Conservation (phyloP, 2,888 invertebrate species). For the Caenorhabditis uteleia region DNA sequence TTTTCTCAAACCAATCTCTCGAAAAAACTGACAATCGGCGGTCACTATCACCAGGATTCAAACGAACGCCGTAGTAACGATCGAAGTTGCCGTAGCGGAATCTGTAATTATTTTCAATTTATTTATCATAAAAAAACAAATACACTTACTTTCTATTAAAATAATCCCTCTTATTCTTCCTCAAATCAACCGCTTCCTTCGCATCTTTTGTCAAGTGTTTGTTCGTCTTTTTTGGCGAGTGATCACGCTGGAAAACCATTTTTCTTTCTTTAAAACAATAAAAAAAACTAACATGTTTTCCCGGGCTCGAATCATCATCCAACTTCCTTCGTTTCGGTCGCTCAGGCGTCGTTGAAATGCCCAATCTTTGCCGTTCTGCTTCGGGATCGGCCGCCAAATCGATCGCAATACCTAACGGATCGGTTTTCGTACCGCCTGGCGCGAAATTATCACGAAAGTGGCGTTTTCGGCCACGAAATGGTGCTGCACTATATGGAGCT, state of each 20-base stretch:
- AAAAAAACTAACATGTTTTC: not conserved
- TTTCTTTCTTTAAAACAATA: not conserved
- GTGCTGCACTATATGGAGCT: too few species aligned
- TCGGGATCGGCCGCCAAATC: slow-evolving; percentile 15
- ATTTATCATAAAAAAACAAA: not conserved
- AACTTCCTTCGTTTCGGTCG: not conserved
- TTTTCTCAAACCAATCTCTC: slow-evolving; percentile 82
- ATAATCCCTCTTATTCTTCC: slow-evolving; percentile 43
- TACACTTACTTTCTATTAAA: slow-evolving; percentile 47
- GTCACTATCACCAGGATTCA: slow-evolving; percentile 78
- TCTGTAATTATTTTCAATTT: slow-evolving; percentile 14
- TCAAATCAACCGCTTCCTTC: slow-evolving; percentile 17
- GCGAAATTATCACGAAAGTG: slow-evolving; percentile 24
- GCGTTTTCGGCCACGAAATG: slow-evolving; percentile 31
- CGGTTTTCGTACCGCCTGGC: slow-evolving; percentile 31
- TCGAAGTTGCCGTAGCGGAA: slow-evolving; percentile 94
- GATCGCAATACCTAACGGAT: slow-evolving; percentile 34
- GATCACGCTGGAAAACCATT: too few species aligned
- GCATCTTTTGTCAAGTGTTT: slow-evolving; percentile 18
- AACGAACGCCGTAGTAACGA: slow-evolving; percentile 93
- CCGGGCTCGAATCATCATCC: not conserved
- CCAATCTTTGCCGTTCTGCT: not conserved
- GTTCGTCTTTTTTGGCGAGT: slow-evolving; percentile 10
- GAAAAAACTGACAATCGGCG: slow-evolving; percentile 82
- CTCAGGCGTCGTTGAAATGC: not conserved